Conservation (phyloP, 2,888 invertebrate species). For the Mantis religiosa region DNA sequence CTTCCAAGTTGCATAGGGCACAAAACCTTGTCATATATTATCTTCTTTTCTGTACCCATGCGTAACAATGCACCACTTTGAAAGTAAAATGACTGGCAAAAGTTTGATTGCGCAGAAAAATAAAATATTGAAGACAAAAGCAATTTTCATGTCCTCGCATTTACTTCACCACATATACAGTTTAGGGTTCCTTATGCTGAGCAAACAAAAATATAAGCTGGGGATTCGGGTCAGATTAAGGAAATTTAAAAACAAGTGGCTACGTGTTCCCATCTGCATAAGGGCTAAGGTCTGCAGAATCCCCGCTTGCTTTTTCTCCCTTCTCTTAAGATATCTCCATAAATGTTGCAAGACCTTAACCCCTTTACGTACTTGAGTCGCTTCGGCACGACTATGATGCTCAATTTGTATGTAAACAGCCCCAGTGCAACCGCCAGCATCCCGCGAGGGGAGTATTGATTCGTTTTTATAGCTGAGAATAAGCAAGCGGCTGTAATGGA, state of each 20-base stretch:
- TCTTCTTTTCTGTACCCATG: too few species aligned
- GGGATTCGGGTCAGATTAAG: background rate
- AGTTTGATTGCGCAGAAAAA: too few species aligned
- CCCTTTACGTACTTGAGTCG: background rate
- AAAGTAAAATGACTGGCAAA: too few species aligned
- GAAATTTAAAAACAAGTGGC: background rate
- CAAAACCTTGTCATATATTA: too few species aligned
- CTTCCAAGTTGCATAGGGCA: too few species aligned
- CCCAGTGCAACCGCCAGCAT: background rate
- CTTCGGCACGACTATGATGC: background rate
- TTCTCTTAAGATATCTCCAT: background rate
- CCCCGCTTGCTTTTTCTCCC: too few species aligned
- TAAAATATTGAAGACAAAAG: too few species aligned
- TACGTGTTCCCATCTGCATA: background rate
- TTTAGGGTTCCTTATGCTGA: background rate
- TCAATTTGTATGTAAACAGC: background rate
- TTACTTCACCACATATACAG: too few species aligned
- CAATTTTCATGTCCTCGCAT: too few species aligned
- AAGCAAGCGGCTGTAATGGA: background rate
- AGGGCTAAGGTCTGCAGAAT: background rate
- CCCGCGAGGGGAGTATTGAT: background rate
- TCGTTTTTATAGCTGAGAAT: background rate
- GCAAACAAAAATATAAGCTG: background rate
- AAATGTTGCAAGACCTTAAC: background rate
- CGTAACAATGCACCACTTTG: too few species aligned